phyloP scores from a whole-genome alignment of 2,888 invertebrate genomes.

The Platypus cylindrus region DNA sequence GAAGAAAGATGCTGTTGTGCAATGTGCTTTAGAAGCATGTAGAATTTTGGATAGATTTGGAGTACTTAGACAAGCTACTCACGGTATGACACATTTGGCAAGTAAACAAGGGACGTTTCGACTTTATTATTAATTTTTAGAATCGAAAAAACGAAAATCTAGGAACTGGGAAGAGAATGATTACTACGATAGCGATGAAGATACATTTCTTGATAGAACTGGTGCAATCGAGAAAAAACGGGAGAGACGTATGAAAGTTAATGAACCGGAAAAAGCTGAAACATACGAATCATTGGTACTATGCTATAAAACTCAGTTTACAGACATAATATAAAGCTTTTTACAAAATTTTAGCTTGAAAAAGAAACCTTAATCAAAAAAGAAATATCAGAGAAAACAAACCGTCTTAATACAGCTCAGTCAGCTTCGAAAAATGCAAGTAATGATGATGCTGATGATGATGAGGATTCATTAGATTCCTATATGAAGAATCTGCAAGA shows the following conservation, averaged over 20 bases:
- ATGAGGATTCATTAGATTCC: conserved; percentile 66
- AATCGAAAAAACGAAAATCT: conserved; percentile 66
- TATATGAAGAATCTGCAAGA: conserved; percentile 61
- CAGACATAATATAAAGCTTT: conserved; percentile 5
- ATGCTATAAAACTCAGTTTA: background rate
- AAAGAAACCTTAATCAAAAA: conserved; percentile 41
- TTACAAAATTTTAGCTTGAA: conserved; percentile 44
- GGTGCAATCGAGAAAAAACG: conserved; percentile 84
- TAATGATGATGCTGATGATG: conserved; percentile 28
- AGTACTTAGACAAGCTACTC: conserved; percentile 71
- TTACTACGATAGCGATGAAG: conserved; percentile 90
- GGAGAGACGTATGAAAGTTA: conserved; percentile 57
- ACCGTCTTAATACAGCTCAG: conserved; percentile 35
- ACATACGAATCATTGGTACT: conserved; percentile 55
- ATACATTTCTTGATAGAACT: conserved; percentile 89
- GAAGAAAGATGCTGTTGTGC: conserved; percentile 86
- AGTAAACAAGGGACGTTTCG: conserved; percentile 4
- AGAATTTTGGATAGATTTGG: conserved; percentile 79
- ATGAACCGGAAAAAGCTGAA: conserved; percentile 45
- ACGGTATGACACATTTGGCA: conserved; percentile 45
- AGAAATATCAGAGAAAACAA: conserved; percentile 48
- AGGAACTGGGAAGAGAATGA: conserved; percentile 80
- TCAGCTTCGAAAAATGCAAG: conserved; percentile 22
- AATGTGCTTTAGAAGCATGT: conserved; percentile 93
- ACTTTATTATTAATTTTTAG: conserved; percentile 33